Base-by-base conservation (phyloP, 2,113 vertebrate species). In the Pseudois nayaur region DNA sequence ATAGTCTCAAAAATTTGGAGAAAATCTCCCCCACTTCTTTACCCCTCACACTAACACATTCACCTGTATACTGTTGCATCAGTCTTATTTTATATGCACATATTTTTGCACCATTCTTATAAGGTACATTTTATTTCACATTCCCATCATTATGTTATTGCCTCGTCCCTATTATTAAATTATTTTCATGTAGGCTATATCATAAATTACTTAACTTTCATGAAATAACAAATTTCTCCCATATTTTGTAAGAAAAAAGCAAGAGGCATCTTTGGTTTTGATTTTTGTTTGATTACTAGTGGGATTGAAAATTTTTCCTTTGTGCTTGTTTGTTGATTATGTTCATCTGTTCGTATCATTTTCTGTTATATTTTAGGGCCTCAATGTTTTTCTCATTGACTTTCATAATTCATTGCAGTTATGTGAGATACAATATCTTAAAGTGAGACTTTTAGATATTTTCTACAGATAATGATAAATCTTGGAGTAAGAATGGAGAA, bases 211-310 rank as follows among this genome's bases (percentile, higher is more conserved):
- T 92, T 92, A 91, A n/a, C 23, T 50, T 19, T 76, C 86, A 60
- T 19, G 23, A 95, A 82, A 27, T 76, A 76, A 33, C 33, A 74
- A 12, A n/a, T 84, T 81, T 21, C 19, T 43, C 27, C 3, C 15
- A 16, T 81, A 29, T 67, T 95, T 97, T 93, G 16, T 79, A 62
- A 59, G 57, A 2, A 6, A 23, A 40, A 67, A 87, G n/a, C 79
- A 82, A 50, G 43, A 52, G n/a, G 8, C 9, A 2, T 23, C 59
- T 92, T 87, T 14, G 4, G 1, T 60, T n/a, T 96, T 87, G 9
- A 59, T 91, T 88, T 94, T 85, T 92, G 36, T 59, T 97, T 87
- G 12, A 82, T 81, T 76, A 91, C n/a, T 83, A 91, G 17, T 94
- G 13, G 48, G 16, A 64, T 57, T 87, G 12, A 85, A 90, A n/a